These are phyloP conservation scores for Campoletis sonorensis DNA, from an alignment of 1,140 invertebrate genomes.

Conservation along the genomic window DNA sequence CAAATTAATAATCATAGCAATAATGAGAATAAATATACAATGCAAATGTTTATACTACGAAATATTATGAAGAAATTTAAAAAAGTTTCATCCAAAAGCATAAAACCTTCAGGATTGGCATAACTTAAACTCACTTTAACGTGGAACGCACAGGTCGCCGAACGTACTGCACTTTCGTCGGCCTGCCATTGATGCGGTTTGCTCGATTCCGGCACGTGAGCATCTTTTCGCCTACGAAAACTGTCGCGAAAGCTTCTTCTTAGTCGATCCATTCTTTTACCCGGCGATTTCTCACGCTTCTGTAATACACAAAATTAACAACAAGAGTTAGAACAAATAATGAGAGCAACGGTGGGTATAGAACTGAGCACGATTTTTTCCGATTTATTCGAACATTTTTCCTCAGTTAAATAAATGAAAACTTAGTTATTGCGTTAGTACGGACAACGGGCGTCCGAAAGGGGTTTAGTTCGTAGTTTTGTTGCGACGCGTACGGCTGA, in stretches of 20 bases:
- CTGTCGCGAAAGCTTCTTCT: conserved; percentile 94
- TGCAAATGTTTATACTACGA: too few relatives aligned
- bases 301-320: conserved; percentile 61
- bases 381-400: too few relatives aligned
- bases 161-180: conserved; percentile 96
- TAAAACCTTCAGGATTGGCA: too few relatives aligned
- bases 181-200: conserved; percentile 99
- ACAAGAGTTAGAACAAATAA: conserved; percentile 9
- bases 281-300: conserved; percentile 82
- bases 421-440: too few relatives aligned
- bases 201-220: conserved; percentile 89
- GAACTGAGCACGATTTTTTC: neutral
- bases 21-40: too few relatives aligned
- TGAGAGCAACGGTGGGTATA: neutral
- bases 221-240: conserved; percentile 90
- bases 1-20: too few relatives aligned
- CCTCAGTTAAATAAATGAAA: neutral
- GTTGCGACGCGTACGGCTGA: too few relatives aligned
- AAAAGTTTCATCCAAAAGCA: too few relatives aligned
- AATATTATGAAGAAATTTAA: too few relatives aligned
- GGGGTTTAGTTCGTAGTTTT: too few relatives aligned
- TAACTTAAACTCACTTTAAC: conserved; percentile 85
- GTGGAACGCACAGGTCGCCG: conserved; percentile 96
- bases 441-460: too few relatives aligned
- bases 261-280: conserved; percentile 92